Evolutionary conservation across 1,140 invertebrate species (phyloP), one percentile per base, ranked within the genome.

Genomic region (Goniozus legneri): DNA sequence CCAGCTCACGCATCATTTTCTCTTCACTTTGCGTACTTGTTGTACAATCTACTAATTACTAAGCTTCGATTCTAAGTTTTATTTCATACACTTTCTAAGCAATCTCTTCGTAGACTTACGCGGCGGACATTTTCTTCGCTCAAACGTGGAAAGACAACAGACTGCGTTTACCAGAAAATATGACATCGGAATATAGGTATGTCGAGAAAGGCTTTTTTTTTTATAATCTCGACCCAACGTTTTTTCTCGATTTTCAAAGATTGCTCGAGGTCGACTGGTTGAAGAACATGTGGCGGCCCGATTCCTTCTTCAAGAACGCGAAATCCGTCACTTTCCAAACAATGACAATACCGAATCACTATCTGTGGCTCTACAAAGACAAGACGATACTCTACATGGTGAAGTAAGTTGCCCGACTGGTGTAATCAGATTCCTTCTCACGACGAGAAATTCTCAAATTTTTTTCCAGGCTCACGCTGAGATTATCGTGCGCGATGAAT

Each of bases 261-360:
- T 77, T 92, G 36, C 69, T 92, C 15, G 89, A 92, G 74, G 88
- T 92, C 3, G 89, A 91, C 58, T 92, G 89, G 89, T 64, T 92
- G 40, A 91, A 92, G 62, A 86, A 91, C 53, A 92, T 93, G 84
- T 94, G 91, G 91, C 77, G 90, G 35, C 91, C 91, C 0, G 91
- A 91, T 75, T 90, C 88, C 0, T 91, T 89, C 69, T 91, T 91
- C 69, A 91, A 91, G 68, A 91, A 91, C 68, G 91, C 91, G 22
- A 94, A 94, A 73, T 89, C 88, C 7, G 91, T 94, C 0, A 93
- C 89, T 2, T 94, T 94, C 64, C 90, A 93, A 71, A 91, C 89
- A 0, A 94, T 94, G 91, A 94, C 90, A 33, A 91, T 94, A 53
- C 91, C 91, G 0, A 94, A 94, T 75, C 91, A 94, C 64, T 92